These are phyloP conservation scores for Trichonephila inaurata DNA, from an alignment of 1,140 invertebrate species.

Conservation along the genomic window DNA sequence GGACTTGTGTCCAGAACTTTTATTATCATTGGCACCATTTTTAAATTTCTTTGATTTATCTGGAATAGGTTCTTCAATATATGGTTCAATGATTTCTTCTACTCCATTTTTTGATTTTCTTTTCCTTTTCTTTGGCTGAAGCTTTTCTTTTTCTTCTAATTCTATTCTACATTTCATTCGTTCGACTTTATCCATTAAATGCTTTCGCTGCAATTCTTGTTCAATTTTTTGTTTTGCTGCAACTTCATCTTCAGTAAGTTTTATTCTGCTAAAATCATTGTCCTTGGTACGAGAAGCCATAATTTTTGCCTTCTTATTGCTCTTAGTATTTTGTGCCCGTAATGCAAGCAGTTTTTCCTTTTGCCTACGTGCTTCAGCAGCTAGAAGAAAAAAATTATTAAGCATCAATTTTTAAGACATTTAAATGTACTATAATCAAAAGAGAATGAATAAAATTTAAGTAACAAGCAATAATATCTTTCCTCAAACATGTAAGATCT, in stretches of 20 bases:
- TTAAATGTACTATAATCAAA: too few relatives aligned
- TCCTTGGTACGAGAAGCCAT: conserved; percentile 91
- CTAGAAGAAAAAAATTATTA: conserved; percentile 54
- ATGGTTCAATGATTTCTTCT: background rate
- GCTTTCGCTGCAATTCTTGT: conserved; percentile 73
- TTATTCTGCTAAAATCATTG: conserved; percentile 88
- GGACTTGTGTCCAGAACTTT: background rate
- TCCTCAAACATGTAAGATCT: too few relatives aligned
- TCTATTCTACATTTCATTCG: conserved; percentile 83
- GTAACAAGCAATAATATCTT: too few relatives aligned
- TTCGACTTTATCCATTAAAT: conserved; percentile 80
- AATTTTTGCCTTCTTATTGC: conserved; percentile 83
- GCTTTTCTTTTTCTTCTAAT: conserved; percentile 87
- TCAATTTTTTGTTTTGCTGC: conserved; percentile 75
- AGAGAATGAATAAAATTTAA: too few relatives aligned
- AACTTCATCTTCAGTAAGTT: conserved; percentile 85
- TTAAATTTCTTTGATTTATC: conserved; percentile 29
- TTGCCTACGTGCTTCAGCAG: conserved; percentile 79
- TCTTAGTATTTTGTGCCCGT: conserved; percentile 86
- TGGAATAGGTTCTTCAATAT: background rate
- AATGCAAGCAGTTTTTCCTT: conserved; percentile 85
- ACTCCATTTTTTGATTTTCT: conserved; percentile 82
- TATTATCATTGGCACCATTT: background rate
- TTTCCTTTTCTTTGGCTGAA: conserved; percentile 86
- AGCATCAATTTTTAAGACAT: background rate